phyloP scores from a whole-genome alignment of 2,888 invertebrate species.

The Drymonia ruficornis region DNA sequence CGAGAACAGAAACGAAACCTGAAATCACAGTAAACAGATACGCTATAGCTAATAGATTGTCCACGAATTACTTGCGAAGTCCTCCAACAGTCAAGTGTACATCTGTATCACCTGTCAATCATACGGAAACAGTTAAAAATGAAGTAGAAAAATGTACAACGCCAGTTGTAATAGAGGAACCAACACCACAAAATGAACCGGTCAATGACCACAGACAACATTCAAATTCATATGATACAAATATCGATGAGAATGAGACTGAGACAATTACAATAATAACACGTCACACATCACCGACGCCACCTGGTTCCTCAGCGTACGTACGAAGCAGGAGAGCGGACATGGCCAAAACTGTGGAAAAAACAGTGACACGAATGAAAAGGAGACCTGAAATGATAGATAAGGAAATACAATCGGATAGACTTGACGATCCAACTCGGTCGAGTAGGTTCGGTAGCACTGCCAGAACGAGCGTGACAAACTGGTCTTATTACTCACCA shows the following conservation, averaged over 20 bases:
- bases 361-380: constrained; percentile 86
- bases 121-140: constrained; percentile 49
- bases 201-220: constrained; percentile 35
- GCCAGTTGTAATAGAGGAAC: constrained; percentile 44
- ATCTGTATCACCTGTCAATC: constrained; percentile 68
- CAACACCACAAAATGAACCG: constrained; percentile 33
- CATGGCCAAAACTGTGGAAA: constrained; percentile 89
- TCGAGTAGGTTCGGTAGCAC: constrained; percentile 86
- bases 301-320: constrained; percentile 86
- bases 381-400: constrained; percentile 85
- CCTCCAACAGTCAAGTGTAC: constrained; percentile 69
- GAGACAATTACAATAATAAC: constrained; percentile 87
- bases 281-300: constrained; percentile 91
- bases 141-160: constrained; percentile 56
- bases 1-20: constrained; percentile 62
- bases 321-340: constrained; percentile 88
- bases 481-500: constrained; percentile 87
- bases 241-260: constrained; percentile 54
- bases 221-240: constrained; percentile 30
- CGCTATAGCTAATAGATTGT: constrained; percentile 71
- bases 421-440: constrained; percentile 88
- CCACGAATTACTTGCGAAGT: constrained; percentile 73
- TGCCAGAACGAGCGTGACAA: constrained; percentile 84
- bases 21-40: constrained; percentile 63
- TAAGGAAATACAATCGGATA: constrained; percentile 90